Evolutionary conservation across 2,113 vertebrate species (phyloP), one percentile per base, ranked within the genome.

Genomic region (Bombycilla garrulus): DNA sequence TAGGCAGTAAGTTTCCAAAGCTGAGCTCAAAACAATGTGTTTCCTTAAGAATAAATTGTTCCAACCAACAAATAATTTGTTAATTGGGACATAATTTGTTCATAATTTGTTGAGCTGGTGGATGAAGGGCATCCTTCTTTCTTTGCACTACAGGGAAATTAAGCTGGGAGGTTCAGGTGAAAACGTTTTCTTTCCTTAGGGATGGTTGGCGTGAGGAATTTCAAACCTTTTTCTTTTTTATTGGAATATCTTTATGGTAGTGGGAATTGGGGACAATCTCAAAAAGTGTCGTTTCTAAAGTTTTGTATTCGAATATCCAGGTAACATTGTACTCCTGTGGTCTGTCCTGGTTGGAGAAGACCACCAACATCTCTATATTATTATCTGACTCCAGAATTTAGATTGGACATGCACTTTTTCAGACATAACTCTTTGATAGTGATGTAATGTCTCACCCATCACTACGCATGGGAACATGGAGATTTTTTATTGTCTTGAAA

Each of bases 381-480:
- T 45, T 40, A 24, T 17, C 3, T 24, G 24, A 44, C 10, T 50
- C 26, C 20, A 81, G 25, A 76, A 71, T 44, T 31, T 40, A 18
- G 11, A 12, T 33, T 18, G 54, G 11, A 31, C 13, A 5, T 12
- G 5, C 1, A 13, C 5, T 4, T 94, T 66, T 72, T 61, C 54
- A 53, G 24, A 28, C 4, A 5, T 9, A 17, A 9, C 0, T 19
- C 77, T 92, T 71, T 40, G 22, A 19, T 3, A 47, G 3, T 0
- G 3, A 19, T 36, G 18, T 38, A 9, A 28, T 73, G 11, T 29
- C 4, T 5, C 12, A 48, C 22, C 2, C 15, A 15, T 23, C 1
- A 0, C 22, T 3, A 2, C 19, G 35, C 2, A 11, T 19, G 11
- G 9, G 1, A 83, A 3, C 1, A 4, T 1, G 2, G 35, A 73